Base-by-base conservation (phyloP, 1,140 invertebrate species). In the Mercenaria mercenaria region DNA sequence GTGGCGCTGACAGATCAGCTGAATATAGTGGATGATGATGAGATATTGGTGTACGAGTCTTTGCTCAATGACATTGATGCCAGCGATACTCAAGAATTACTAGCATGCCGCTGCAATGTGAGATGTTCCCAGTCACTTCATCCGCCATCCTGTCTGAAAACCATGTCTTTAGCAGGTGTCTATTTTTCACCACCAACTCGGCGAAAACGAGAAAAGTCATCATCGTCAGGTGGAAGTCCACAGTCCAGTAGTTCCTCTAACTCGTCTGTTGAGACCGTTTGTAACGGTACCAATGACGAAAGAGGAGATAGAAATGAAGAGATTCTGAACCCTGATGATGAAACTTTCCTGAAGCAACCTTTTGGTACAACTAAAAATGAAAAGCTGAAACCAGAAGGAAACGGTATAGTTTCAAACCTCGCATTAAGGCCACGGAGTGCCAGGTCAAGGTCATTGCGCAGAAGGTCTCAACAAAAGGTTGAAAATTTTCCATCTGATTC, bases 181-280 rank as follows among this genome's bases (percentile, higher is more conserved):
- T 79, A 79, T 23, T 34, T 56, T 8, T 79, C 76, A 6, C 76
- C 76, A 32, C 76, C 76, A 6, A 56, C 76, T 59, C n/a, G n/a
- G 3, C 29, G 76, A 37, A 50, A 26, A 32, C 10, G 23, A 23
- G 26, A 79, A 26, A 56, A 34, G 6, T 26, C 15, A 15, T 52
- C 76, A 56, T 37, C 76, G 11, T 52, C 26, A 10, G 20, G 29
- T 56, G 20, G 37, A 32, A 29, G 20, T 52, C 76, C 76, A 15
- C 6, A 56, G 18, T 52, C 76, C n/a, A 79, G 47, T 18, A 6
- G 2, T 0, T 79, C 76, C 1, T 56, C 76, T 2, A 50, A 20
- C 47, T 26, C 74, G 1, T 52, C 41, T 10, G 1, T 32, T 11
- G 43, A 50, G 2, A 37, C 29, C 34, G 34, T 34, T 37, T 8